These are phyloP conservation scores for Parazoanthus darwini DNA, from an alignment of 92 coral and sea anemone species.

Conservation along the genomic window DNA sequence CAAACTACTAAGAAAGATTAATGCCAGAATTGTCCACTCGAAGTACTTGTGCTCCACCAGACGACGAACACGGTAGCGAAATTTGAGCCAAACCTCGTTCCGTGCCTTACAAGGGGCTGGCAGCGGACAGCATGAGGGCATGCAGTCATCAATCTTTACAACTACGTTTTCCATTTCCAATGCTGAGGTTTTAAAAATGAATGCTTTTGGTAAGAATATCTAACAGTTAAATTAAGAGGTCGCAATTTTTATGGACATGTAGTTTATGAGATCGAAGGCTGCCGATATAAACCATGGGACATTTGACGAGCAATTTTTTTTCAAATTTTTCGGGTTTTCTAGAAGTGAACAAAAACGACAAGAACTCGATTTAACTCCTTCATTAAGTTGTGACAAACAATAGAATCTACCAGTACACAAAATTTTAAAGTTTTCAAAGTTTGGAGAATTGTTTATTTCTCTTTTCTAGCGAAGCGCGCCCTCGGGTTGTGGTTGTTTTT, in stretches of 20 bases:
- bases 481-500: too few species aligned
- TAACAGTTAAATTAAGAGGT: too few species aligned
- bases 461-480: too few species aligned
- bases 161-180: not conserved
- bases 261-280: not conserved
- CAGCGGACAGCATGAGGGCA: constrained; percentile 32
- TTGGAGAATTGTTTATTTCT: too few species aligned
- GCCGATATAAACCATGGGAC: not conserved
- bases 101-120: constrained; percentile 4
- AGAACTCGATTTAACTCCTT: too few species aligned
- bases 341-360: too few species aligned
- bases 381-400: too few species aligned
- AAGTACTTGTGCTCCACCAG: constrained; percentile 89
- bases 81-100: constrained; percentile 55
- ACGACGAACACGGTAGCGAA: constrained; percentile 69
- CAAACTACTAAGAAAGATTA: constrained; percentile 81
- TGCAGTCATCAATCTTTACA: constrained; percentile 30
- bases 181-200: not conserved
- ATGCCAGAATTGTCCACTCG: constrained; percentile 85
- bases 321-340: too few species aligned
- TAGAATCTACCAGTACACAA: too few species aligned
- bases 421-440: too few species aligned
- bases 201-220: not conserved
- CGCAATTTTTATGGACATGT: not conserved
- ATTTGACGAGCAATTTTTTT: too few species aligned